These are phyloP conservation scores for Ficedula albicollis DNA, from an alignment of 2,797 vertebrate genomes.

Conservation along the genomic window DNA sequence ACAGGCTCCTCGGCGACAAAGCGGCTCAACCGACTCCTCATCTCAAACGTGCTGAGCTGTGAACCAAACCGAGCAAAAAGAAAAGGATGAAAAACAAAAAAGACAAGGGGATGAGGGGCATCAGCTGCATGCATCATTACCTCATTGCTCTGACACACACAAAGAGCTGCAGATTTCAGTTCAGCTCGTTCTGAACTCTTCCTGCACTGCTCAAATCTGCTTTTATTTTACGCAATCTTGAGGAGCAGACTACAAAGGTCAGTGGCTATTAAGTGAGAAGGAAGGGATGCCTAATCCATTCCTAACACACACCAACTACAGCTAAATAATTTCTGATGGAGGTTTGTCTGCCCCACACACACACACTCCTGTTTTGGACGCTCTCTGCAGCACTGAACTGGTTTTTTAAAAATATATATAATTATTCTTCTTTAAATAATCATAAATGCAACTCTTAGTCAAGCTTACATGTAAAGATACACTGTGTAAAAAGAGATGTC, in stretches of 20 bases:
- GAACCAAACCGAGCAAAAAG: background rate
- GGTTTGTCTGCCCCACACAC: background rate
- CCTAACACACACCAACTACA: background rate
- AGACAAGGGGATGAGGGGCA: background rate
- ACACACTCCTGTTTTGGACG: background rate
- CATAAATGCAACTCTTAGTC: background rate
- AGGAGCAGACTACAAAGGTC: background rate
- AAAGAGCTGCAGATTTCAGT: background rate
- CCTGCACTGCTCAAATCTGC: background rate
- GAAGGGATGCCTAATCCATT: background rate
- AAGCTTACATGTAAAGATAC: background rate
- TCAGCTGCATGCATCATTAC: background rate
- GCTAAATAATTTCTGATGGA: background rate
- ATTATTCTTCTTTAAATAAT: background rate
- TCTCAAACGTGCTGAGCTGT: conserved; percentile 85
- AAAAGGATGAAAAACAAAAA: background rate
- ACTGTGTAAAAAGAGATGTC: background rate
- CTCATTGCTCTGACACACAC: background rate
- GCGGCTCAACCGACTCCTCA: conserved; percentile 82
- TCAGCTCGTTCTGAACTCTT: background rate
- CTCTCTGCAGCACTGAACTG: background rate
- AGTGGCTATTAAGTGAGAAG: background rate
- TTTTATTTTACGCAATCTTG: background rate
- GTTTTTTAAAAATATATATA: fast-evolving
- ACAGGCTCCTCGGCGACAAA: conserved; percentile 85